phyloP scores from a whole-genome alignment of 2,797 vertebrate genomes.

The Staurois parvus region DNA sequence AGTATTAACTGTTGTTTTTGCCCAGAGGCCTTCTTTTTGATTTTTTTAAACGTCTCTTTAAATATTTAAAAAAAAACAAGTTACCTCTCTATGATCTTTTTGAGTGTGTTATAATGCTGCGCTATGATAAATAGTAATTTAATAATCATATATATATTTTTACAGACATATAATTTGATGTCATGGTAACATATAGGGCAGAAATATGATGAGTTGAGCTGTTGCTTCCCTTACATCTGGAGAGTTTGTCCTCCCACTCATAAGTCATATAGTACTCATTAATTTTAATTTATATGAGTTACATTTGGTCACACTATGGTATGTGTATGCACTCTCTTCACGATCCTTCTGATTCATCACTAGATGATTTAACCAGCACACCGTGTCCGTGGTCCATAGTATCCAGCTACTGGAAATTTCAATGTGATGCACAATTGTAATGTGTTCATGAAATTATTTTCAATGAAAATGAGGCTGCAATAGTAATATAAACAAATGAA shows the following conservation, averaged over 20 bases:
- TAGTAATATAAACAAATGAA: too few species aligned
- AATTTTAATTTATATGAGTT: conserved; percentile 9
- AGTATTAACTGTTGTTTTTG: too few species aligned
- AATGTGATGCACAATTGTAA: neutral
- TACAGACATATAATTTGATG: neutral
- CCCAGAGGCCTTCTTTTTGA: too few species aligned
- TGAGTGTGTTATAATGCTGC: too few species aligned
- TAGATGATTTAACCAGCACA: conserved; percentile 5
- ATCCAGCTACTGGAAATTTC: too few species aligned
- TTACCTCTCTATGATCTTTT: neutral
- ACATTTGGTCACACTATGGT: conserved; percentile 8
- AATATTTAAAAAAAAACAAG: neutral
- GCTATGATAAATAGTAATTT: neutral
- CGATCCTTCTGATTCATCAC: conserved; percentile 17
- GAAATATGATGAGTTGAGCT: neutral
- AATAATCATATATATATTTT: neutral
- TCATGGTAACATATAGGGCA: conserved; percentile 18
- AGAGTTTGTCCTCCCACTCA: conserved; percentile 22
- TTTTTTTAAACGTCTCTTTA: too few species aligned
- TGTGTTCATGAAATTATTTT: neutral
- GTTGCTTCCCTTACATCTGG: neutral
- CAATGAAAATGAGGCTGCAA: too few species aligned
- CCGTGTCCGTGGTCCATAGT: too few species aligned
- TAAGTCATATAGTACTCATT: conserved; percentile 2
- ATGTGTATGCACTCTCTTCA: neutral